Evolutionary conservation across 2,888 invertebrate genomes (phyloP), one percentile per base, ranked within the genome.

Genomic region (Acrobasis consociella): DNA sequence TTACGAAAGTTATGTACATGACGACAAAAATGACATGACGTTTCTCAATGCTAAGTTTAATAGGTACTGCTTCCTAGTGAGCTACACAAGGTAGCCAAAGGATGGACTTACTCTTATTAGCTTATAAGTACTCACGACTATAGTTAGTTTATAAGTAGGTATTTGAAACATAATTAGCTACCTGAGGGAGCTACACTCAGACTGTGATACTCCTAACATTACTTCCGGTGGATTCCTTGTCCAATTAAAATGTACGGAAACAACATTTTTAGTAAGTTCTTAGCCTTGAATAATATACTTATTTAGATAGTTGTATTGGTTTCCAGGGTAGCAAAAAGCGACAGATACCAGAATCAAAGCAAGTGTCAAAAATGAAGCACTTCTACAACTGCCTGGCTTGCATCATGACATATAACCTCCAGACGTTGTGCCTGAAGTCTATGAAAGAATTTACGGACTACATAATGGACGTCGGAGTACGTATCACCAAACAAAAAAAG

Each of bases 341-440:
- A 63, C 91, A 94, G 69, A 91, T 97, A 62, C 96, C 97, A 0
- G 94, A 94, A 67, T 93, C 94, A 0, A 91, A 94, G 58, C 94
- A 95, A 69, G 93, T 93, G 16, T 93, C 93, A 13, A 94, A 94
- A 79, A 94, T 96, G 83, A 94, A 94, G 72, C 94, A 95, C 53
- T 98, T 98, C 85, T 98, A 96, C 82, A 96, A 97, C 81, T 96
- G 97, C 73, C 94, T 97, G 1, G 96, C 96, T 0, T 95, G 96
- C 38, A 92, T 98, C 50, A 98, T 98, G 98, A 97, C 97, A 0
- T 95, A 95, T 73, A 97, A 98, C 75, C 88, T 99, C 63, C 97
- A 98, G 82, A 94, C 95, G 22, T 84, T 98, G 42, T 97, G 97
- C 70, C 89, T 97, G 51, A 94, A 95, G 72, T 98, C 98, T 5